A percentile compares a stretch with the other conserved stretches of the same genome.
phyloP scores from a whole-genome alignment of 2,888 invertebrate genomes.

The Heliconius aoede region DNA sequence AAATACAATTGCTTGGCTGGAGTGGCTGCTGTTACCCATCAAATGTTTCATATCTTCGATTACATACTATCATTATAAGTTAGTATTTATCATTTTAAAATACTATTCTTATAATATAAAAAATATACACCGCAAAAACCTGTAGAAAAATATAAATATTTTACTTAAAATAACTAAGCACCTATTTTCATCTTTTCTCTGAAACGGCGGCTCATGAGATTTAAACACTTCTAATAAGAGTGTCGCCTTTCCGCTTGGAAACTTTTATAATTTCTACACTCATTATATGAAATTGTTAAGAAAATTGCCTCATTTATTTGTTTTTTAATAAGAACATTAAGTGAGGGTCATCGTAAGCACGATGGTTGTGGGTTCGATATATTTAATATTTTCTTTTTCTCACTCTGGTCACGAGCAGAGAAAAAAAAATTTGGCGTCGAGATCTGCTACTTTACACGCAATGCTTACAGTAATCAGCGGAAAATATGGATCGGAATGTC shows the following conservation, averaged over 20 bases:
- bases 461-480: too few species aligned
- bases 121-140: not conserved
- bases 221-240: conserved; percentile 11
- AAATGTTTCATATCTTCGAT: not conserved
- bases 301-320: not conserved
- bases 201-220: conserved; percentile 6
- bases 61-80: not conserved
- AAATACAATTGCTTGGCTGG: too few species aligned
- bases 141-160: not conserved
- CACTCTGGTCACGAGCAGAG: too few species aligned
- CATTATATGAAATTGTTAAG: conserved; percentile 13
- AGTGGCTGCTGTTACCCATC: too few species aligned
- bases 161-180: not conserved
- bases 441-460: too few species aligned
- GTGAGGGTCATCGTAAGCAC: too few species aligned
- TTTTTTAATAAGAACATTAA: not conserved
- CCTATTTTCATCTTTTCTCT: conserved; percentile 6
- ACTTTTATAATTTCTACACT: conserved; percentile 23
- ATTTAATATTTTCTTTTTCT: too few species aligned
- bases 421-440: too few species aligned
- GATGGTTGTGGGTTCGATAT: too few species aligned
- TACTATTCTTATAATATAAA: not conserved
- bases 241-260: conserved; percentile 8
- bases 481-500: too few species aligned
- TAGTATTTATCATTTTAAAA: not conserved